Base-by-base conservation (phyloP, 2,888 invertebrate genomes). In the Plagiodera versicolora region DNA sequence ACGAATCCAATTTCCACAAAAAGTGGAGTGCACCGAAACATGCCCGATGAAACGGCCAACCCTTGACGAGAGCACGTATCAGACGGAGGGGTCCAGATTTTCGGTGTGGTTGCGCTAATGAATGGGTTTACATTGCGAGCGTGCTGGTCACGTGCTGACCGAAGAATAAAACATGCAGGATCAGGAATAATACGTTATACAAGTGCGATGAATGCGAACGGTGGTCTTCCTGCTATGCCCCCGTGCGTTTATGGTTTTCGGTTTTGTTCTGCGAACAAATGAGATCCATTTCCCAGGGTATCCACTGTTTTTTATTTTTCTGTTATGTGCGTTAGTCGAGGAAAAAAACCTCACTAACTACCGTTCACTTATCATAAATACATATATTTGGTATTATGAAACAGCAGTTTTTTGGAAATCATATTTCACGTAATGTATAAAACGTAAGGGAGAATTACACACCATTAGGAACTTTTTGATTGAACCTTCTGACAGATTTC, bases 91-190 rank as follows among this genome's bases (percentile, higher is more conserved):
- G 65, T 64, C 65, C 68, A 73, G 76, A 77, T 79, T 79, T 79
- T 78, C 79, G 75, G 79, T 79, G 80, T 76, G 80, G 80, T 79
- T 79, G 79, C 78, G 74, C 79, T 80, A 80, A 80, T 80, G 80
- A 80, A 80, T 80, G 77, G 79, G 80, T 80, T 80, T 80, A 80
- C 79, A 77, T 79, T 76, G 70, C 72, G 73, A 78, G 79, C 78
- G 79, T 79, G 80, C 68, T 75, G 56, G 68, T 64, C 80, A 80
- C 80, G 80, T 79, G 80, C 71, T 76, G 75, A 73, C 71, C 72
- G 70, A 67, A 73, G 72, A 68, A 74, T 74, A 75, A 75, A 77
- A 77, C 73, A 72, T 74, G 72, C 69, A 68, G 76, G 74, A 78
- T 77, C 77, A 77, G 75, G 74, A 77, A 78, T 78, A 79, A 79